Percentiles rank a stretch among this genome's conserved stretches.
These are phyloP conservation scores for Seriola dumerili DNA, from an alignment of 2,113 vertebrate genomes.

Conservation along the genomic window DNA sequence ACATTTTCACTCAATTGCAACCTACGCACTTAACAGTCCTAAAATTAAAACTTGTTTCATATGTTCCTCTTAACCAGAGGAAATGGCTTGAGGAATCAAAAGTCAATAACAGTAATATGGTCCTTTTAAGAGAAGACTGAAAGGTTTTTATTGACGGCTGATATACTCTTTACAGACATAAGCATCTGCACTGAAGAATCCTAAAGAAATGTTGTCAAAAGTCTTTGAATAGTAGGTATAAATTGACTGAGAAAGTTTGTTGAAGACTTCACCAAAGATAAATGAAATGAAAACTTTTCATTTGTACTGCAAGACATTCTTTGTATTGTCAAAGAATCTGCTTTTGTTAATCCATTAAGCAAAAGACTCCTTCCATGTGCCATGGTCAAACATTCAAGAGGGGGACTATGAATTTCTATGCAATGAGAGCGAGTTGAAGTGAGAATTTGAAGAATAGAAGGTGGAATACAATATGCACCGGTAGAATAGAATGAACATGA, in stretches of 20 bases:
- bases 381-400: conserved; percentile 68
- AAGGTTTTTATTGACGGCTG: neutral
- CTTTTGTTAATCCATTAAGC: conserved; percentile 68
- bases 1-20: conserved; percentile 1
- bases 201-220: conserved; percentile 35
- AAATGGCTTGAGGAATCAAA: neutral
- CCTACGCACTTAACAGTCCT: neutral
- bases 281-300: conserved; percentile 60
- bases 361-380: conserved; percentile 48
- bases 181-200: conserved; percentile 1
- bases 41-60: neutral
- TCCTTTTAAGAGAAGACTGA: neutral
- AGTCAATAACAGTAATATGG: neutral
- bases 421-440: conserved; percentile 59
- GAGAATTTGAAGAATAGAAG: conserved; percentile 74
- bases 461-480: conserved; percentile 68
- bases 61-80: neutral
- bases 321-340: conserved; percentile 64
- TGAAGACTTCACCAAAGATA: conserved; percentile 47
- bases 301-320: conserved; percentile 42
- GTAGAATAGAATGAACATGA: conserved; percentile 73
- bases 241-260: conserved; percentile 58
- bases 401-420: conserved; percentile 53
- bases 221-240: conserved; percentile 25
- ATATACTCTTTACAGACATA: conserved; percentile 12